Evolutionary conservation across 1,140 invertebrate species (phyloP).

Genomic region (Papilio machaon): DNA sequence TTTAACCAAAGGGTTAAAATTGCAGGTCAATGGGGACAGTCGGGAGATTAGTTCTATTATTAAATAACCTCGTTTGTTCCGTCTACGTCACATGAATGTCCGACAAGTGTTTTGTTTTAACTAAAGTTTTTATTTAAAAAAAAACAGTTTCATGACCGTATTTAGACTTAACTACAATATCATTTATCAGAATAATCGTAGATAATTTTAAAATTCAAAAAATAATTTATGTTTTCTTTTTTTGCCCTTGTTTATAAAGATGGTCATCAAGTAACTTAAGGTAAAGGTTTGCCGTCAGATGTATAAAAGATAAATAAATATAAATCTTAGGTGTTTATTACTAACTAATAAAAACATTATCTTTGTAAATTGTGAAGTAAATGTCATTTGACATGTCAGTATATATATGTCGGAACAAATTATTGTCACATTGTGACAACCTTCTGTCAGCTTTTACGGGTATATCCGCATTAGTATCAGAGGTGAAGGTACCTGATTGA

Average conservation of each 20-base stretch:
- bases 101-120: neutral
- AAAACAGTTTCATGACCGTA: neutral
- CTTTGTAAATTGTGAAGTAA: constrained; percentile 27
- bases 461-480: constrained; percentile 28
- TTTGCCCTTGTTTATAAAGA: neutral
- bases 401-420: constrained; percentile 25
- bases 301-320: neutral
- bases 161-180: neutral
- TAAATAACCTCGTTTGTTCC: neutral
- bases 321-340: neutral
- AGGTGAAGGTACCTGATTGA: constrained; percentile 2
- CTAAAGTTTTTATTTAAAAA: neutral
- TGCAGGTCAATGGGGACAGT: neutral
- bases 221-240: too few relatives aligned
- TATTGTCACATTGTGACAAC: constrained; percentile 18
- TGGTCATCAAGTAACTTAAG: too few relatives aligned
- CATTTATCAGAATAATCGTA: neutral
- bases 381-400: constrained; percentile 13
- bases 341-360: constrained; percentile 30
- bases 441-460: constrained; percentile 5
- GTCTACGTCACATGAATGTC: neutral
- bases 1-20: too few relatives aligned
- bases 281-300: neutral
- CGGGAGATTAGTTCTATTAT: neutral
- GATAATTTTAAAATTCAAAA: neutral